Evolutionary conservation across 2,888 invertebrate species (phyloP).

Genomic region (Galerucella calmariensis): DNA sequence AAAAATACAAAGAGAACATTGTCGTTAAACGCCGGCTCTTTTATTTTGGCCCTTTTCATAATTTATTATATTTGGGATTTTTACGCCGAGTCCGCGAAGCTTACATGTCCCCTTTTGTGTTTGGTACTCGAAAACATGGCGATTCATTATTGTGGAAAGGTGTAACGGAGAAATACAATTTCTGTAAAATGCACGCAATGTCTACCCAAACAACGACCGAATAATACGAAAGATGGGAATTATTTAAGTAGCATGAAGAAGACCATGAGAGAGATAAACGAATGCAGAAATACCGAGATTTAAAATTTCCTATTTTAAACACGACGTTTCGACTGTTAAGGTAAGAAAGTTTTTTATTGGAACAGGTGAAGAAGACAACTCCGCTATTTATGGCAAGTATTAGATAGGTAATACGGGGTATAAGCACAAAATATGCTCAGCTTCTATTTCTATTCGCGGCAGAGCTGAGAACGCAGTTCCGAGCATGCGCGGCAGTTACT

Average conservation of each 20-base stretch:
- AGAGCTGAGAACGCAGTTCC: too few species aligned
- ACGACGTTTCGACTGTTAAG: not conserved
- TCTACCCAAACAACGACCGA: slow-evolving; percentile 17
- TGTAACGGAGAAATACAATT: slow-evolving; percentile 29
- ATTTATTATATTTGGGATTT: slow-evolving; percentile 47
- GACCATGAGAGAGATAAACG: not conserved
- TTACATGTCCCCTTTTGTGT: slow-evolving; percentile 42
- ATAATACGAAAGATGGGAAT: slow-evolving; percentile 11
- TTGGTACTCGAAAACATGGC: slow-evolving; percentile 35
- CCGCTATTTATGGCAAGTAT: not conserved
- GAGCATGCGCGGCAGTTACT: too few species aligned
- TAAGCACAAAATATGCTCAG: too few species aligned
- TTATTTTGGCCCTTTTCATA: slow-evolving; percentile 44
- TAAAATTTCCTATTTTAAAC: not conserved
- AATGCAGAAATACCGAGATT: not conserved
- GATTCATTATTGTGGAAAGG: slow-evolving; percentile 36
- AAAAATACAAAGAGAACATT: slow-evolving; percentile 46
- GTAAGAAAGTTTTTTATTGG: not conserved
- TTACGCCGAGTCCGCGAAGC: slow-evolving; percentile 28
- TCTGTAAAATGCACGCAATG: slow-evolving; percentile 40
- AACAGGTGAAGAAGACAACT: not conserved
- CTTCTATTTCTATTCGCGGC: too few species aligned
- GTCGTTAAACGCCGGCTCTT: slow-evolving; percentile 45
- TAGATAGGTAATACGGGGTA: too few species aligned
- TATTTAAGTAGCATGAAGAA: slow-evolving; percentile 21